A percentile compares a stretch with the other conserved stretches of the same genome.
phyloP scores from a whole-genome alignment of 2,113 vertebrate species.

The Erpornis zantholeuca region DNA sequence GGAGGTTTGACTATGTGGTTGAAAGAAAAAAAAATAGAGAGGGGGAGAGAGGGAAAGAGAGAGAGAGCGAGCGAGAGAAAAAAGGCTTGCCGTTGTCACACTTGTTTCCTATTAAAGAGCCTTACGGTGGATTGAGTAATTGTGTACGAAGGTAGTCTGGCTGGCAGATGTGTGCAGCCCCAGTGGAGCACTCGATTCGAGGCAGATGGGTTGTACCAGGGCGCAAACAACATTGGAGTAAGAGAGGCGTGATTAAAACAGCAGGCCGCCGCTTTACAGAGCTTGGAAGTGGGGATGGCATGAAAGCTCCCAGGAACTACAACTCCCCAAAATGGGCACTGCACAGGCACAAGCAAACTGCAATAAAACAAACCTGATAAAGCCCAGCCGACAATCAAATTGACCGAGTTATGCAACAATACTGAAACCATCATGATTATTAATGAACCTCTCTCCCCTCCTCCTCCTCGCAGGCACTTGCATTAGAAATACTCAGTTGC shows the following conservation, averaged over 20 bases:
- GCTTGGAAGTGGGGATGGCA: conserved; percentile 55
- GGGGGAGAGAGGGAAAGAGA: background rate
- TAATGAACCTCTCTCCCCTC: conserved; percentile 22
- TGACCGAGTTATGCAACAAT: conserved; percentile 21
- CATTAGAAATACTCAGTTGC: conserved; percentile 50
- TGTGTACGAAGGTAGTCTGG: conserved; percentile 83
- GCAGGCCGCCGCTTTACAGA: conserved; percentile 71
- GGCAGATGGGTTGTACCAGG: conserved; percentile 80
- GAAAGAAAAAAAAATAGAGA: background rate
- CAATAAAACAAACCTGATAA: conserved; percentile 44
- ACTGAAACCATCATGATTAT: conserved; percentile 27
- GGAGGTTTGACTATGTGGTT: conserved; percentile 65
- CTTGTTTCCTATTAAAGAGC: conserved; percentile 84
- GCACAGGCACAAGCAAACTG: background rate
- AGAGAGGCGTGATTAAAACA: conserved; percentile 78
- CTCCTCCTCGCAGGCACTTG: background rate
- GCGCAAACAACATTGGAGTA: conserved; percentile 76
- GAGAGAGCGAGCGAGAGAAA: background rate
- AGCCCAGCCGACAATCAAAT: background rate
- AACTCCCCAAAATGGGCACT: conserved; percentile 31
- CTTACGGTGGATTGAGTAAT: conserved; percentile 81
- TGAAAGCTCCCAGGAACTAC: conserved; percentile 59
- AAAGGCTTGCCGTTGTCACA: conserved; percentile 74
- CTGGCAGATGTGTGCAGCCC: conserved; percentile 83
- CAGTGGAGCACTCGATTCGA: conserved; percentile 76